Evolutionary conservation across 2,113 vertebrate species (phyloP).

Genomic region (Coptodon rendalli): DNA sequence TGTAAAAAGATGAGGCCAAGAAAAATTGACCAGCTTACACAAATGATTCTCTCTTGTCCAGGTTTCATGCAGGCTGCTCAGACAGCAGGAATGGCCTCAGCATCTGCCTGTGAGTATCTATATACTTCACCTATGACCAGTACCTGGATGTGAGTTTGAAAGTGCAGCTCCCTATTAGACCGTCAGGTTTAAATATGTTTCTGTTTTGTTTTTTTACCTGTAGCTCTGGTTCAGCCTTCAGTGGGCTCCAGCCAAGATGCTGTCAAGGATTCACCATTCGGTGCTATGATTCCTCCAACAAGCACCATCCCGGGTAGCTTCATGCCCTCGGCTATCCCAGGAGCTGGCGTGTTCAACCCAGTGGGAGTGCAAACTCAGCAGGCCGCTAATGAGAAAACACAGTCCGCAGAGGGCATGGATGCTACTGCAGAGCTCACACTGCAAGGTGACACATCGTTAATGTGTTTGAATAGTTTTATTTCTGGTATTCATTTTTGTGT

Average conservation of each 20-base stretch:
- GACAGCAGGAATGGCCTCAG: constrained; percentile 71
- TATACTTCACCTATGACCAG: not conserved
- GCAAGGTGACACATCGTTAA: constrained; percentile 72
- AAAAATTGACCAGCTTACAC: not conserved
- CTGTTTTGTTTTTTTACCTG: not conserved
- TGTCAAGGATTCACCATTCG: constrained; percentile 84
- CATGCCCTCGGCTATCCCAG: constrained; percentile 81
- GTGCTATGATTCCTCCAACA: constrained; percentile 81
- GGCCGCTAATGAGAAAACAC: constrained; percentile 77
- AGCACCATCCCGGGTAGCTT: constrained; percentile 79
- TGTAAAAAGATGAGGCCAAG: not conserved
- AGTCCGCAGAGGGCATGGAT: constrained; percentile 78
- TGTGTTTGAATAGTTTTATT: not conserved
- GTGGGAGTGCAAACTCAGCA: constrained; percentile 71
- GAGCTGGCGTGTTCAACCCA: constrained; percentile 83
- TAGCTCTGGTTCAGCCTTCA: constrained; percentile 79
- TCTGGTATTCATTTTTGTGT: not conserved
- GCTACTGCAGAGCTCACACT: constrained; percentile 78
- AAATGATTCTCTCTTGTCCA: constrained; percentile 22
- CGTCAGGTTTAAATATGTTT: not conserved
- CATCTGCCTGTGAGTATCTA: constrained; percentile 79
- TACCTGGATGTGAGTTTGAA: not conserved
- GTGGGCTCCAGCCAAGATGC: constrained; percentile 80
- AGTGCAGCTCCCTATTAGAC: not conserved
- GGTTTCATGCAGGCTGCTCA: constrained; percentile 90